Conservation (phyloP, 2,113 vertebrate genomes). For the Hiodon tergisus region DNA sequence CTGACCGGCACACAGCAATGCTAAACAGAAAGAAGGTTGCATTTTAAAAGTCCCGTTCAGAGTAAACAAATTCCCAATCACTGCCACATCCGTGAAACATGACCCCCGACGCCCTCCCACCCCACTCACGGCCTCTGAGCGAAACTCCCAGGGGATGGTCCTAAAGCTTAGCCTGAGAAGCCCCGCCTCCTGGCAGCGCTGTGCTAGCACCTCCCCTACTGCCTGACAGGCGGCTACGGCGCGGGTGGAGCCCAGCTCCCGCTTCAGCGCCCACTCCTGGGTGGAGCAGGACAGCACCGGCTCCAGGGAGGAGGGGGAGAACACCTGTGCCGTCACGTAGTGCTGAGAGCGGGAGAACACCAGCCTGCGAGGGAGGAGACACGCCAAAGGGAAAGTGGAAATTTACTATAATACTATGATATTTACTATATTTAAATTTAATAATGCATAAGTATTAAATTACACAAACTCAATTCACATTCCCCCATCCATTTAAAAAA, state of each 20-base stretch:
- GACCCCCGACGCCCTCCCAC: not conserved
- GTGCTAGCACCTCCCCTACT: slow-evolving; percentile 78
- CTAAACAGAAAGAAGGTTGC: too few species aligned
- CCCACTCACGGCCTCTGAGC: slow-evolving; percentile 70
- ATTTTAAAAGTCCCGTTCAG: too few species aligned
- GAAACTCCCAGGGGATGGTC: slow-evolving; percentile 73
- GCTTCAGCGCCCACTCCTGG: slow-evolving; percentile 86
- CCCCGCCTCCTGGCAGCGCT: slow-evolving; percentile 80
- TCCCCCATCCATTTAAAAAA: too few species aligned
- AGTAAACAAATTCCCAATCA: too few species aligned
- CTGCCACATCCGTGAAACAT: not conserved
- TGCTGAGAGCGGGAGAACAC: slow-evolving; percentile 72
- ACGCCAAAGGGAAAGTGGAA: not conserved
- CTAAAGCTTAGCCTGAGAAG: slow-evolving; percentile 79
- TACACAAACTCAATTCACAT: too few species aligned
- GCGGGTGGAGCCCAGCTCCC: slow-evolving; percentile 71
- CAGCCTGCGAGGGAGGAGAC: slow-evolving; percentile 57
- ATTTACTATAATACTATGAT: not conserved
- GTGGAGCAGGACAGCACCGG: slow-evolving; percentile 83
- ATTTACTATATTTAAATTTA: too few species aligned
- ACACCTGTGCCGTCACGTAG: slow-evolving; percentile 73
- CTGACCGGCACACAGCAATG: too few species aligned
- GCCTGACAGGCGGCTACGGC: slow-evolving; percentile 75
- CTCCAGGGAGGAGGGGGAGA: slow-evolving; percentile 48
- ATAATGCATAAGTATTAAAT: too few species aligned